Base-by-base conservation (phyloP, 2,797 vertebrate species). In the Centropyge bicolor region DNA sequence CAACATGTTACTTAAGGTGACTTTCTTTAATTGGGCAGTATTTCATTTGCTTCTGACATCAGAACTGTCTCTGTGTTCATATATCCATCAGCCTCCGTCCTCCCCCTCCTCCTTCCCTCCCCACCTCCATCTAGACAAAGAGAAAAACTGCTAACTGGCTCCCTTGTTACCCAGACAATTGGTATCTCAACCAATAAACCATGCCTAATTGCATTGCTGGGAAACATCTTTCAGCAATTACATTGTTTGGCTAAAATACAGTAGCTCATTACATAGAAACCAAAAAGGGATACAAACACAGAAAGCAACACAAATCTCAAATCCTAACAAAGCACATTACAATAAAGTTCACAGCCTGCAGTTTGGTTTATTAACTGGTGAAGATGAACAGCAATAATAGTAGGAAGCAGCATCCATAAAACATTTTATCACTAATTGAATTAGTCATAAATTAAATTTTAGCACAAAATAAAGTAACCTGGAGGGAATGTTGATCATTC, bases 111-210 rank as follows among this genome's bases (percentile, higher is more conserved):
- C 13, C 24, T 51, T 48, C 43, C 45, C 27, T 60, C 22, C 6
- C 22, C 35, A 19, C 63, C 64, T 66, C 27, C 22, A 54, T 35
- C 40, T 38, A 52, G n/a, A 81, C 62, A 70, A 78, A 85, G 66
- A 74, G 20, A 67, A 65, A 60, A 73, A 31, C 22, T 20, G 67
- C 48, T 70, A 87, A 81, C 78, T 80, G 65, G 77, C 79, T 81
- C 69, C 78, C 74, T 84, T 76, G 86, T 86, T 88, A 84, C 83
- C 40, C 52, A 63, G 76, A 82, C 82, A 89, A 83, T 83, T 69
- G 69, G 60, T 51, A 80, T 86, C 81, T 67, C 73, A 82, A 74
- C 48, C 80, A 85, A 78, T 78, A 86, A 86, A 82, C 68, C 62
- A 27, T 69, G 43, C 74, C 78, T 88, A 89, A 90, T 87, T 86